A percentile compares a stretch with the other conserved stretches of the same genome.
Evolutionary conservation across 2,113 vertebrate genomes (phyloP).

Genomic region (Mormyrus iriodes): DNA sequence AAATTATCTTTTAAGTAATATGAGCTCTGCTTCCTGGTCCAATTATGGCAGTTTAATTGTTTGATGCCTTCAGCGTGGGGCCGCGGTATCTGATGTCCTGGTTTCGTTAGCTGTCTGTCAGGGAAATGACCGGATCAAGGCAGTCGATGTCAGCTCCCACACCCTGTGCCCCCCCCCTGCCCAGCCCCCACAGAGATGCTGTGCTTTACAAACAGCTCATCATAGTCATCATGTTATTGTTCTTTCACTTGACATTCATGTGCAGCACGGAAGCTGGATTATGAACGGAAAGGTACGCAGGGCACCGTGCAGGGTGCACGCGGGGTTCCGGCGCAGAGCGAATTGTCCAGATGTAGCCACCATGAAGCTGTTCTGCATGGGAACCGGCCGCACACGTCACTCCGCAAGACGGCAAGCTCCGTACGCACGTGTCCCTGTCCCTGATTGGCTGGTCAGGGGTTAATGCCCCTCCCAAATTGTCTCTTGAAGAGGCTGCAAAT

Average conservation of each 20-base stretch:
- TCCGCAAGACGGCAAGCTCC: neutral
- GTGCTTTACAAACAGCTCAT: neutral
- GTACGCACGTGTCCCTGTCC: neutral
- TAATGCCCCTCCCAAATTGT: neutral
- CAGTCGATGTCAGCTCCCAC: neutral
- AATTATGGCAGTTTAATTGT: constrained; percentile 54
- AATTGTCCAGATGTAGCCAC: neutral
- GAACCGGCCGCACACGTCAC: neutral
- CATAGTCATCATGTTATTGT: neutral
- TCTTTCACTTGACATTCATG: neutral
- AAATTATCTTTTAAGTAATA: constrained; percentile 53
- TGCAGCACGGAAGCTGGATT: neutral
- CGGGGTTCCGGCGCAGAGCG: neutral
- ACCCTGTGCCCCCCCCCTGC: no score
- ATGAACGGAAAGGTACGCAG: neutral
- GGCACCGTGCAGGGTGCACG: neutral
- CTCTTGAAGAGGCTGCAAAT: neutral
- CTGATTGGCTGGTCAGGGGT: neutral
- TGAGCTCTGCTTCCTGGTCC: constrained; percentile 41
- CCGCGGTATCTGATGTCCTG: constrained; percentile 33
- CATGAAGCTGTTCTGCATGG: neutral
- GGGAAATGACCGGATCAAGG: constrained; percentile 19
- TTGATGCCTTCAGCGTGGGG: constrained; percentile 38
- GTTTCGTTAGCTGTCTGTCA: constrained; percentile 36
- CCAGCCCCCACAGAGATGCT: neutral